These are phyloP conservation scores for Cancer borealis DNA, from an alignment of 2,888 invertebrate species.

Conservation along the genomic window DNA sequence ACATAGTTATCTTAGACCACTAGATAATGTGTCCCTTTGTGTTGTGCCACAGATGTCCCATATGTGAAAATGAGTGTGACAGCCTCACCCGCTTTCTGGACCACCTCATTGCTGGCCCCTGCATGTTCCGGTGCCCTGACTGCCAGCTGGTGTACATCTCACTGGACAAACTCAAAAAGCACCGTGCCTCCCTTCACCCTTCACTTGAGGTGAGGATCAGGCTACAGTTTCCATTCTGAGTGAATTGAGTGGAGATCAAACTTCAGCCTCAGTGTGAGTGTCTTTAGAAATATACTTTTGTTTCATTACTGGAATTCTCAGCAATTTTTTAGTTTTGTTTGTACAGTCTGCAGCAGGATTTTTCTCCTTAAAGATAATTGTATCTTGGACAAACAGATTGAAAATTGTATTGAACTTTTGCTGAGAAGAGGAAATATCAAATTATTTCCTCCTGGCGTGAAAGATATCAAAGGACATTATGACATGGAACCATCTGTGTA, in stretches of 20 bases:
- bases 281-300: neutral
- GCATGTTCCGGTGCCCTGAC: slow-evolving; percentile 67
- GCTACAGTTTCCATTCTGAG: neutral
- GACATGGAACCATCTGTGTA: neutral
- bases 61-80: slow-evolving; percentile 61
- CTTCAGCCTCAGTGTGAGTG: neutral
- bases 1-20: neutral
- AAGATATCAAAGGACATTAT: neutral
- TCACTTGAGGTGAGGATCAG: slow-evolving; percentile 54
- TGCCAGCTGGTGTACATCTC: slow-evolving; percentile 60
- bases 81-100: slow-evolving; percentile 52
- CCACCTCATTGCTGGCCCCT: slow-evolving; percentile 62
- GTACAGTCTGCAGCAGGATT: neutral
- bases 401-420: neutral
- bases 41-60: slow-evolving; percentile 43
- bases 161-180: slow-evolving; percentile 54
- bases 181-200: slow-evolving; percentile 60
- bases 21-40: neutral
- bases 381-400: neutral
- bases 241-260: neutral
- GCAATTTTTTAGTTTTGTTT: neutral
- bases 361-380: neutral
- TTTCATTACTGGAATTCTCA: neutral
- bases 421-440: neutral
- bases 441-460: neutral